Base-by-base conservation (phyloP, 2,888 invertebrate species). In the Drosophila yooni region DNA sequence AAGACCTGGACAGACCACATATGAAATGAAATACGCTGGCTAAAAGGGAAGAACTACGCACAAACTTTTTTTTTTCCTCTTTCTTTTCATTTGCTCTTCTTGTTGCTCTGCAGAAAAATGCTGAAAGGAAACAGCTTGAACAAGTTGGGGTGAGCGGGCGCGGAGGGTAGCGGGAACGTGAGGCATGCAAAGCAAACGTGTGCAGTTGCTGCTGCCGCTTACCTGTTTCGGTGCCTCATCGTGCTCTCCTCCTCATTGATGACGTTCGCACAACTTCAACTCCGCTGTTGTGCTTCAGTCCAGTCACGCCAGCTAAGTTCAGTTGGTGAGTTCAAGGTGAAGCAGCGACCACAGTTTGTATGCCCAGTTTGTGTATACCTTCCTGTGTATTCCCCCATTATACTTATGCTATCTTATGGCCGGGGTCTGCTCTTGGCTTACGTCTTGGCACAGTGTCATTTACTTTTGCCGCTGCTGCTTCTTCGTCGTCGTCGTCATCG, bases 321-420 rank as follows among this genome's bases (percentile, higher is more conserved):
- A 89, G 59, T 71, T 76, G 73, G 70, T 81, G 88, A 91, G 89
- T 89, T 89, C 89, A 89, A 89, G 89, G 89, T 91, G 81, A 89
- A 78, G 76, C 83, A 76, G 76, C 83, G 74, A 74, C 67, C 81
- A 69, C 60, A 72, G 74, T 46, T 71, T 61, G 34, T 64, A 58
- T 48, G 52, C 60, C 73, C 57, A 46, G 21, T 7, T 15, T 50
- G 65, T 54, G 57, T 53, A 51, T 65, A 57, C 15, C 51, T 40
- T 40, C 50, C 59, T 34, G 57, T 72, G 43, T 48, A 56, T 48
- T 52, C 60, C 67, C 58, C 31, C 10, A 31, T 57, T 48, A 46
- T 25, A 54, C 34, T 48, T 54, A 46, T 40, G 50, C 40, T 51
- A 51, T 53, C 53, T 50, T 33, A 11, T 11, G 36, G 29, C 5